A percentile compares a stretch with the other conserved stretches of the same genome.
Evolutionary conservation across 35 echinoderm and acorn worm species (phyloP).

Genomic region (Apostichopus parvimensis): DNA sequence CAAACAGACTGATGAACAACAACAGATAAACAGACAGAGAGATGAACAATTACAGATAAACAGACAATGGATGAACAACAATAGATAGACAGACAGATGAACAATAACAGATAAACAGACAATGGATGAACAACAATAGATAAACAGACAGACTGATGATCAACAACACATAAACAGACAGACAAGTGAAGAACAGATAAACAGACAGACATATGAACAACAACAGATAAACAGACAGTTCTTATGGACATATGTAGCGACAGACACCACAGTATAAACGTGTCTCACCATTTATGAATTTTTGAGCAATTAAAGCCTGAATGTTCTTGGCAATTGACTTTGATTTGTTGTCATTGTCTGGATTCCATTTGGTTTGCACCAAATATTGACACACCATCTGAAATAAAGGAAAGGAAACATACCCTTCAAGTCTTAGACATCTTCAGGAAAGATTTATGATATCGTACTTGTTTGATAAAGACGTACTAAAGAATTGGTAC

Average conservation of each 20-base stretch:
- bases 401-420: not conserved
- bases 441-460: not conserved
- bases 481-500: not conserved
- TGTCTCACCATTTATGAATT: conserved; percentile 6
- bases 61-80: not conserved
- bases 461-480: not conserved
- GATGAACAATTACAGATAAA: too few relatives aligned
- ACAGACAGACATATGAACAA: too few relatives aligned
- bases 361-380: not conserved
- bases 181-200: too few relatives aligned
- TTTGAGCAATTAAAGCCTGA: conserved; percentile 26
- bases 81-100: too few relatives aligned
- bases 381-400: conserved; percentile 50
- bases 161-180: too few relatives aligned
- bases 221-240: too few relatives aligned
- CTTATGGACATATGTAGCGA: not conserved
- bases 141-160: not conserved
- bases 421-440: not conserved
- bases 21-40: too few relatives aligned
- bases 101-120: too few relatives aligned
- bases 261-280: not conserved
- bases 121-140: not conserved
- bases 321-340: conserved; percentile 21
- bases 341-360: conserved; percentile 18
- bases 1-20: too few relatives aligned